Evolutionary conservation across 2,797 vertebrate species (phyloP).

Genomic region (Thripadectes ignobilis): DNA sequence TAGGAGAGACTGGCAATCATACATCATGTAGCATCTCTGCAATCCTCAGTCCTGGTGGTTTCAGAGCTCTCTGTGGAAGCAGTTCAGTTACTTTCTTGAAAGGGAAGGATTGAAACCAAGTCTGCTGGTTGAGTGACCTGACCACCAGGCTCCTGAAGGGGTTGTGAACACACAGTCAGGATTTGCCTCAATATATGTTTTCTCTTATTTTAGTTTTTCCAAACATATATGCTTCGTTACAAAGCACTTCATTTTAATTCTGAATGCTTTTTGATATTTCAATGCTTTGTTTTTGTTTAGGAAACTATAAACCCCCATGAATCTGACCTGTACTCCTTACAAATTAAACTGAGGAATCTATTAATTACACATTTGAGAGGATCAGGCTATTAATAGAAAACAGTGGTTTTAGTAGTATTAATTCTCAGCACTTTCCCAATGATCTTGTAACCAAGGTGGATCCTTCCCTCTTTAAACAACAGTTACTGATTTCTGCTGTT

Average conservation of each 20-base stretch:
- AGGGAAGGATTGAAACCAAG: not conserved
- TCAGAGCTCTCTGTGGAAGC: not conserved
- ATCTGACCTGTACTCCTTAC: not conserved
- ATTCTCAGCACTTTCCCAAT: not conserved
- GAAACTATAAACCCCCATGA: accelerated
- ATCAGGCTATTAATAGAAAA: not conserved
- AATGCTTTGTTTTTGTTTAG: not conserved
- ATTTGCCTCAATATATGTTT: not conserved
- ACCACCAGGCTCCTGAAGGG: not conserved
- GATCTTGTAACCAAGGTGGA: not conserved
- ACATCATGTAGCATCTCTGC: not conserved
- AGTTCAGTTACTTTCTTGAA: not conserved
- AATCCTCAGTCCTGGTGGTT: not conserved
- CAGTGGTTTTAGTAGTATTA: not conserved
- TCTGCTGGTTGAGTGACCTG: not conserved
- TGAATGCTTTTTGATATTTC: not conserved
- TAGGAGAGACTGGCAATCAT: not conserved
- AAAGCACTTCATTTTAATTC: not conserved
- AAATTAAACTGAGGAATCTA: not conserved
- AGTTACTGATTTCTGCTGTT: not conserved
- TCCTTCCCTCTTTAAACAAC: not conserved
- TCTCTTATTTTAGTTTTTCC: not conserved
- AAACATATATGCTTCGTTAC: not conserved
- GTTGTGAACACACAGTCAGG: not conserved
- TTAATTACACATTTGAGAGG: not conserved